Evolutionary conservation across 2,797 vertebrate species (phyloP).

Genomic region (Lindbergichthys nudifrons): DNA sequence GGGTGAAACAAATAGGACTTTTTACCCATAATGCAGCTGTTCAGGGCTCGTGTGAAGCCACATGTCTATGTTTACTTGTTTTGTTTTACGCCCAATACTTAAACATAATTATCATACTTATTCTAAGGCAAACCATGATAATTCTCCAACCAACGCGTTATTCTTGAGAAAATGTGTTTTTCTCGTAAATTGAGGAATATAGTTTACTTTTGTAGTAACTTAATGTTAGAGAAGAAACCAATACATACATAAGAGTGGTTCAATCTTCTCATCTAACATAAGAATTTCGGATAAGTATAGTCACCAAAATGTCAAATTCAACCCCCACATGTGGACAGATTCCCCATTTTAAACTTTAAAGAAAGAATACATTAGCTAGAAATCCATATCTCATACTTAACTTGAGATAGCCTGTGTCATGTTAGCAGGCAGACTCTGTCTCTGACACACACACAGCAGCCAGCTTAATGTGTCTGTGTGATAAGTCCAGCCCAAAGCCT

Average conservation of each 20-base stretch:
- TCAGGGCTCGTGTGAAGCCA: too few relatives aligned
- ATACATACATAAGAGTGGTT: not conserved
- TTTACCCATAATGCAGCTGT: too few relatives aligned
- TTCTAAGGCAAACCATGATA: too few relatives aligned
- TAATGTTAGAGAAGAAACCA: too few relatives aligned
- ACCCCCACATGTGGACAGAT: not conserved
- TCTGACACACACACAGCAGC: constrained; percentile 52
- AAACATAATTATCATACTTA: too few relatives aligned
- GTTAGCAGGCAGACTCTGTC: constrained; percentile 56
- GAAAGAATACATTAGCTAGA: not conserved
- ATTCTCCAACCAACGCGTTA: too few relatives aligned
- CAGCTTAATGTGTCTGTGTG: constrained; percentile 60
- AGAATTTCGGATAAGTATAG: not conserved
- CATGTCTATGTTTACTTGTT: too few relatives aligned
- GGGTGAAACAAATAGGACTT: too few relatives aligned
- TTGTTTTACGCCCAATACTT: too few relatives aligned
- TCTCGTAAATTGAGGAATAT: too few relatives aligned
- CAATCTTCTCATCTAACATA: not conserved
- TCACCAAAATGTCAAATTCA: not conserved
- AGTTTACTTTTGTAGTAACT: too few relatives aligned
- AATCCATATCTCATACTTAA: constrained; percentile 1
- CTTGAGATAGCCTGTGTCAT: constrained; percentile 43
- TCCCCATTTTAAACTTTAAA: not conserved
- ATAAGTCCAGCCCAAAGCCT: constrained; percentile 70
- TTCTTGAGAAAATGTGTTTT: too few relatives aligned